Base-by-base conservation (phyloP, 2,888 invertebrate genomes). In the Spodoptera exigua region DNA sequence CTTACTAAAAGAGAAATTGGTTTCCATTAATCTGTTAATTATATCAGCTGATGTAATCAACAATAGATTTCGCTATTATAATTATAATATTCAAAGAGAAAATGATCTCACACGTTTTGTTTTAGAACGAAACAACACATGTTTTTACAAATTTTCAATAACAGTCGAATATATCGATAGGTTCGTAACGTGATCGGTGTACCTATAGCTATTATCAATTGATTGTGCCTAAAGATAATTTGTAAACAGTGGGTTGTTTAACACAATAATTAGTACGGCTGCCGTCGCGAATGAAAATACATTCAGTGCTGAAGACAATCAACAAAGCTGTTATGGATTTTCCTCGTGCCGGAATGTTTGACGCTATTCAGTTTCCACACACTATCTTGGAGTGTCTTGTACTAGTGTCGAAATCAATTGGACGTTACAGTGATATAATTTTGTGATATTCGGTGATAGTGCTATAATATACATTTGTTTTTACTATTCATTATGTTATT, bases 221-320 rank as follows among this genome's bases (percentile, higher is more conserved):
- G 90, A 91, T 90, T 86, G 87, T 85, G 67, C 66, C 71, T 63
- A 71, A 71, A 81, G 90, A 90, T 92, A 92, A 92, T 93, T 92
- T 88, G 87, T 90, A 93, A 93, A 93, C 92, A 93, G 72, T 73
- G 65, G 60, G 69, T 83, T 89, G 89, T 87, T 87, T 88, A 85
- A 84, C 78, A 86, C 86, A 89, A 80, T 79, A 76, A 83, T 86
- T 83, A 87, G 83, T 83, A 75, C 79, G 79, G 74, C 69, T 65
- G 80, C 79, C 76, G 83, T 70, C 66, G 74, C 84, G 75, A 85
- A 84, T 87, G 87, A 87, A 87, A 89, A 89, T 87, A 89, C 78
- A 80, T 76, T 77, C 76, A 73, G 55, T 52, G 43, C 40, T 68
- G 78, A 80, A 82, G 81, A 87, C 87, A 89, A 89, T 87, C 80